Conservation (phyloP, 2,888 invertebrate species). For the Drosophila nr. fundita region DNA sequence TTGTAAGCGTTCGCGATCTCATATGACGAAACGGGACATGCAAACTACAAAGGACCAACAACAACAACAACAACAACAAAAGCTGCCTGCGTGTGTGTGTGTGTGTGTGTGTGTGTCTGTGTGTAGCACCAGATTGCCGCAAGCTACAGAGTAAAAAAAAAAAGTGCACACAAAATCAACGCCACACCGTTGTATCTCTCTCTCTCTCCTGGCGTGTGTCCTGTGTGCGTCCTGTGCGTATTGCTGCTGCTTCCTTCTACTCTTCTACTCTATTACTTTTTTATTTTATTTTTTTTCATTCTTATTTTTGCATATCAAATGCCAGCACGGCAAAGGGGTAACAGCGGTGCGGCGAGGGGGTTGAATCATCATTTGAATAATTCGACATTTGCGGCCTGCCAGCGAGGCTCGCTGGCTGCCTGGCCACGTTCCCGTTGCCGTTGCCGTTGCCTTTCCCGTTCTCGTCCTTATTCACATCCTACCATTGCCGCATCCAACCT, state of each 20-base stretch:
- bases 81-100: constrained; percentile 1
- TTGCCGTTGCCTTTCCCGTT: constrained; percentile 3
- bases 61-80: constrained; percentile 44
- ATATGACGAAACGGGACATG: constrained; percentile 81
- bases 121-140: constrained; percentile 73
- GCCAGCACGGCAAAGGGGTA: constrained; percentile 52
- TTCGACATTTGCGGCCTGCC: constrained; percentile 76
- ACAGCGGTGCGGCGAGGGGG: constrained; percentile 59
- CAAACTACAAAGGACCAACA: constrained; percentile 75
- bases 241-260: constrained; percentile 29
- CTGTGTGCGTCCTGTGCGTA: constrained; percentile 63
- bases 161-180: constrained; percentile 75
- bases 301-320: constrained; percentile 68
- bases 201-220: constrained; percentile 60
- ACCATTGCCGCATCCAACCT: constrained; percentile 32
- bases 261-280: constrained; percentile 1
- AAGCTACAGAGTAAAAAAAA: constrained; percentile 60
- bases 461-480: constrained; percentile 21
- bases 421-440: constrained; percentile 8
- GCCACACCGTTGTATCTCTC: constrained; percentile 59
- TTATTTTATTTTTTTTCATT: constrained; percentile 5
- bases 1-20: constrained; percentile 80
- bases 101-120: constrained; percentile 42
- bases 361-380: constrained; percentile 79
- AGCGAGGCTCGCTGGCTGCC: constrained; percentile 40